Evolutionary conservation across 2,888 invertebrate genomes (phyloP).

Genomic region (Stenurella melanura): DNA sequence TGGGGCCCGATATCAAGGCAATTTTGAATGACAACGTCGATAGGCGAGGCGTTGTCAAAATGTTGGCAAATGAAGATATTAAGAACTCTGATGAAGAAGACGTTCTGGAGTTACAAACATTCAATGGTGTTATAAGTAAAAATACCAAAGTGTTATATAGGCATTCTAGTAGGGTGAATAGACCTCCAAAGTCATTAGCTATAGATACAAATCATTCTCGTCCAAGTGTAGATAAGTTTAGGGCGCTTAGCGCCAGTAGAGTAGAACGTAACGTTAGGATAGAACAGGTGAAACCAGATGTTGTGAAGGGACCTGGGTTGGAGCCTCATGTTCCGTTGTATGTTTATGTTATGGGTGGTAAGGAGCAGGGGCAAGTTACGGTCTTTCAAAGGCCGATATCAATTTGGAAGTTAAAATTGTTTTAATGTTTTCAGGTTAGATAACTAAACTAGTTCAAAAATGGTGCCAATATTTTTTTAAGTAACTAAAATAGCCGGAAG

Average conservation of each 20-base stretch:
- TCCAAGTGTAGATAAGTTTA: conserved; percentile 62
- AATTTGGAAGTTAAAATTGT: conserved; percentile 84
- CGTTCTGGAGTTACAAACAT: conserved; percentile 68
- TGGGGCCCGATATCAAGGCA: conserved; percentile 79
- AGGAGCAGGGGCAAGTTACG: conserved; percentile 86
- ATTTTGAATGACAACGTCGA: conserved; percentile 60
- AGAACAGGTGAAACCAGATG: conserved; percentile 56
- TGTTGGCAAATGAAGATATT: conserved; percentile 53
- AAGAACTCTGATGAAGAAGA: conserved; percentile 63
- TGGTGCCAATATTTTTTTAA: conserved; percentile 50
- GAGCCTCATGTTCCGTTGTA: conserved; percentile 76
- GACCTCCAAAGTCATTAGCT: conserved; percentile 74
- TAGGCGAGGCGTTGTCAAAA: conserved; percentile 57
- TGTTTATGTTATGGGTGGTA: conserved; percentile 85
- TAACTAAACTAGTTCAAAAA: conserved; percentile 42
- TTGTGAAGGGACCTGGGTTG: conserved; percentile 53
- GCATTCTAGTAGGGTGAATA: conserved; percentile 64
- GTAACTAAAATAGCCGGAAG: conserved; percentile 32
- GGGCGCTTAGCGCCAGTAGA: conserved; percentile 78
- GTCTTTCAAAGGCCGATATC: conserved; percentile 85
- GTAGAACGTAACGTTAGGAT: conserved; percentile 71
- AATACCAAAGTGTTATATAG: conserved; percentile 70
- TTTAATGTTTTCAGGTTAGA: conserved; percentile 59
- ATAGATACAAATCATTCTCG: conserved; percentile 64
- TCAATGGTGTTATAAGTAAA: conserved; percentile 65